These are phyloP conservation scores for Oceanites oceanicus DNA, from an alignment of 2,113 vertebrate genomes.

Conservation along the genomic window DNA sequence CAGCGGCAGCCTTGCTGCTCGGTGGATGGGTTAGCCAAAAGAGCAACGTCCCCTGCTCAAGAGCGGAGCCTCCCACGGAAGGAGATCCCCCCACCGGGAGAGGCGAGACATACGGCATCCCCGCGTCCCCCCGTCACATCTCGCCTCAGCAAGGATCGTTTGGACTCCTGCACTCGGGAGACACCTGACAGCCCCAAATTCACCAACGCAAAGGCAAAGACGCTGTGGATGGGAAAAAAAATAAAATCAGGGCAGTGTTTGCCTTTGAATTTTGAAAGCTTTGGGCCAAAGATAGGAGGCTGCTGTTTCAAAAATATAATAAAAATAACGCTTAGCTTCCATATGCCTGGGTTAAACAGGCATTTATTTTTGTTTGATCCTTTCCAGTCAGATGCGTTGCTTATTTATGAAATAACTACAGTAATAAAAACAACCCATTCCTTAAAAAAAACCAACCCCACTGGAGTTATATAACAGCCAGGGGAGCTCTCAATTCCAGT, in stretches of 20 bases:
- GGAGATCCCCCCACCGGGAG: not conserved
- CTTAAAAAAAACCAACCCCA: not conserved
- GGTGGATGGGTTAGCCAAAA: not conserved
- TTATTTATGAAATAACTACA: conserved; percentile 36
- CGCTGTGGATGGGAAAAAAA: not conserved
- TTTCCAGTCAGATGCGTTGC: not conserved
- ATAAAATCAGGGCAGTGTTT: not conserved
- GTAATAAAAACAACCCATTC: not conserved
- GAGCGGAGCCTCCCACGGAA: not conserved
- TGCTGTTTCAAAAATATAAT: conserved; percentile 30
- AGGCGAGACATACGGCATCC: rapidly evolving
- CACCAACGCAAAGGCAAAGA: not conserved
- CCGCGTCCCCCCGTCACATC: rapidly evolving
- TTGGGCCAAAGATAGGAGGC: not conserved
- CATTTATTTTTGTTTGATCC: conserved; percentile 34
- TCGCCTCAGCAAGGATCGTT: not conserved
- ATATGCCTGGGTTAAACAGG: conserved; percentile 3
- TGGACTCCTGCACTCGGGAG: not conserved
- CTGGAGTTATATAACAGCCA: not conserved
- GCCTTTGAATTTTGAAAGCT: conserved; percentile 13
- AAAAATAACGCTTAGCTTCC: not conserved
- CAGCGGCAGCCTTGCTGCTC: rapidly evolving
- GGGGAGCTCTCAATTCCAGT: not conserved
- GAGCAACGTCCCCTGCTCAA: not conserved
- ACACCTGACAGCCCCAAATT: not conserved